Conservation (phyloP, 2,888 invertebrate species). For the Leptinotarsa haldemani region DNA sequence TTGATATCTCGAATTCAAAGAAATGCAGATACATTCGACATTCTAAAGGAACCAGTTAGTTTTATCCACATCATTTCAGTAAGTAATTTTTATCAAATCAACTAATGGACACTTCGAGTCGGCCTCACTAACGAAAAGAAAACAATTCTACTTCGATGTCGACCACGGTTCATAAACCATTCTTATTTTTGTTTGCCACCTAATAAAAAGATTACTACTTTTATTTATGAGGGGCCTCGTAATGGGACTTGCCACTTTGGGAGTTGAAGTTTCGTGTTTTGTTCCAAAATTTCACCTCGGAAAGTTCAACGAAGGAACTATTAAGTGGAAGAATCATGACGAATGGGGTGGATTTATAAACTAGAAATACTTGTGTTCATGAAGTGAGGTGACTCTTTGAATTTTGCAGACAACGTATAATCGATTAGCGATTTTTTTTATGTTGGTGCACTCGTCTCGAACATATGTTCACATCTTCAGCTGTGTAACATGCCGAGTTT, state of each 20-base stretch:
- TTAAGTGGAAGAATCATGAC: not conserved
- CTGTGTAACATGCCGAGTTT: too few species aligned
- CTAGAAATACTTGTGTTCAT: too few species aligned
- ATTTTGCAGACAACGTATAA: too few species aligned
- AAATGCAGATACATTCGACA: too few species aligned
- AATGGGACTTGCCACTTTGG: slow-evolving; percentile 2
- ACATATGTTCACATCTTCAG: too few species aligned
- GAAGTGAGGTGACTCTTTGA: too few species aligned
- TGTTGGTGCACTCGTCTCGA: too few species aligned
- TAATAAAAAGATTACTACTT: not conserved
- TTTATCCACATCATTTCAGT: not conserved
- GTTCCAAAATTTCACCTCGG: not conserved
- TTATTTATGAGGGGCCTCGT: not conserved
- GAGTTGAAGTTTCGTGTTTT: slow-evolving; percentile 3
- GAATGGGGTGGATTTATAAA: not conserved
- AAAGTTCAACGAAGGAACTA: not conserved
- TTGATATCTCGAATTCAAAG: too few species aligned
- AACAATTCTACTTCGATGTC: not conserved
- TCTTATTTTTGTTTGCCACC: slow-evolving; percentile 14
- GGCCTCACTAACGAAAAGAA: not conserved
- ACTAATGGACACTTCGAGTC: not conserved
- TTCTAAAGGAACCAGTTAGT: too few species aligned
- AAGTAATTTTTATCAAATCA: not conserved
- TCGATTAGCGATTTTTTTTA: too few species aligned
- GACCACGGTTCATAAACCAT: not conserved